phyloP scores from a whole-genome alignment of 2,888 invertebrate species.

The Lasioglossum pauxillum region DNA sequence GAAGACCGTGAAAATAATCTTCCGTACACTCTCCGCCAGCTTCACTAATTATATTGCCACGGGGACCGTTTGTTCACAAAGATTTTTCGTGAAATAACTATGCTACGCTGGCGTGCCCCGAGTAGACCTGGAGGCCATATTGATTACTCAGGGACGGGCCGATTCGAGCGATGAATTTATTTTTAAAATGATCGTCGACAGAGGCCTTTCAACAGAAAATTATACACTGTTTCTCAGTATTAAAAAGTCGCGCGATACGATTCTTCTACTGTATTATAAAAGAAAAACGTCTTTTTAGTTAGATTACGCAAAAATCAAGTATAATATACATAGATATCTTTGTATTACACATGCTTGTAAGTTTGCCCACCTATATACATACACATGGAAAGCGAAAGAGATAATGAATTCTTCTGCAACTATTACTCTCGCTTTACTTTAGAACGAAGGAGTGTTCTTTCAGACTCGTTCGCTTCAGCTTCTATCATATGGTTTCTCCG shows the following conservation, averaged over 20 bases:
- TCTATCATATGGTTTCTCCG: neutral
- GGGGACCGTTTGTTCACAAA: slow-evolving; percentile 37
- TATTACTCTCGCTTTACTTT: slow-evolving; percentile 29
- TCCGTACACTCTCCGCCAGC: slow-evolving; percentile 35
- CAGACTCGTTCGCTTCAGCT: neutral
- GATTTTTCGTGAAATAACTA: slow-evolving; percentile 60
- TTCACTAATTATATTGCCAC: slow-evolving; percentile 64
- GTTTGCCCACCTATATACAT: slow-evolving; percentile 48
- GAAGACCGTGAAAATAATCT: slow-evolving; percentile 55
- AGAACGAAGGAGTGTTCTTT: slow-evolving; percentile 23
- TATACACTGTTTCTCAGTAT: slow-evolving; percentile 10
- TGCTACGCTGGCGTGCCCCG: slow-evolving; percentile 67
- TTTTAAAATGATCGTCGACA: slow-evolving; percentile 64
- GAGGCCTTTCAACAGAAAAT: slow-evolving; percentile 53
- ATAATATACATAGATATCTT: slow-evolving; percentile 20
- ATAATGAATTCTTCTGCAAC: slow-evolving; percentile 69
- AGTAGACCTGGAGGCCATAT: slow-evolving; percentile 76
- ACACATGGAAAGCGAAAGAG: slow-evolving; percentile 57
- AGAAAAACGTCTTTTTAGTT: neutral
- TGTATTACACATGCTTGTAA: slow-evolving; percentile 34
- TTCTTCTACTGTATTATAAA: neutral
- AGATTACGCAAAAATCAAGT: slow-evolving; percentile 7
- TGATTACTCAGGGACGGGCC: slow-evolving; percentile 76
- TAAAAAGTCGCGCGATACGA: slow-evolving; percentile 3
- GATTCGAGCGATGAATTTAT: slow-evolving; percentile 68